Percentiles rank a stretch among this genome's conserved stretches.
Evolutionary conservation across 2,797 vertebrate species (phyloP).

Genomic region (Epinephelus awoara): DNA sequence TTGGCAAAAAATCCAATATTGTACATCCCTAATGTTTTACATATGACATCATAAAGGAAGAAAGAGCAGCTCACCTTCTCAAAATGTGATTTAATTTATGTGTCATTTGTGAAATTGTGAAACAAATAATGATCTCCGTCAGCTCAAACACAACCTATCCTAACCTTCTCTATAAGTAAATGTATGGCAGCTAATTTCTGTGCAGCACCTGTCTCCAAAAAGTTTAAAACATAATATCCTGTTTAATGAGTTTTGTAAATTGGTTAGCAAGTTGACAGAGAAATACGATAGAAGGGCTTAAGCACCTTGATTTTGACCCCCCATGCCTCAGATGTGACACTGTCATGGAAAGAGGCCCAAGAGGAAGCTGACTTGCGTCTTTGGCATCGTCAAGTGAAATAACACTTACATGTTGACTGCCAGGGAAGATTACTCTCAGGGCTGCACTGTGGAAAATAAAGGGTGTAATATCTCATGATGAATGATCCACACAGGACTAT

Average conservation of each 20-base stretch:
- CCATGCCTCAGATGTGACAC: conserved; percentile 55
- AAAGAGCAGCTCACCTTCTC: neutral
- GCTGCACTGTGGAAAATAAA: conserved; percentile 4
- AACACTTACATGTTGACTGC: conserved; percentile 59
- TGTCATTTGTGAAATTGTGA: neutral
- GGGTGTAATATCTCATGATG: neutral
- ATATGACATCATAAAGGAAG: neutral
- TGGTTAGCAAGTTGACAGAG: conserved; percentile 24
- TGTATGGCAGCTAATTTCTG: neutral
- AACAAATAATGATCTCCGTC: neutral
- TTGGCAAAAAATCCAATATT: no score
- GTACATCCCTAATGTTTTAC: no score
- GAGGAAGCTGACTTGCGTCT: conserved; percentile 73
- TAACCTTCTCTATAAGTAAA: conserved; percentile 12
- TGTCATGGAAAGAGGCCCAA: conserved; percentile 57
- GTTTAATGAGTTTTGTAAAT: conserved; percentile 30
- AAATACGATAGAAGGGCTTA: conserved; percentile 26
- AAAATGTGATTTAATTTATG: neutral
- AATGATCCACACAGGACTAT: neutral
- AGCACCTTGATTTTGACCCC: conserved; percentile 49
- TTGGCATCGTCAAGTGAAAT: conserved; percentile 70
- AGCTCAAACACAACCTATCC: neutral
- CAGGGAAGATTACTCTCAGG: conserved; percentile 33
- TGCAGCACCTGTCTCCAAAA: conserved; percentile 8
- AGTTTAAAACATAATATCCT: neutral